Evolutionary conservation across 2,888 invertebrate genomes (phyloP), one percentile per base, ranked within the genome.

Genomic region (Notodonta dromedarius): DNA sequence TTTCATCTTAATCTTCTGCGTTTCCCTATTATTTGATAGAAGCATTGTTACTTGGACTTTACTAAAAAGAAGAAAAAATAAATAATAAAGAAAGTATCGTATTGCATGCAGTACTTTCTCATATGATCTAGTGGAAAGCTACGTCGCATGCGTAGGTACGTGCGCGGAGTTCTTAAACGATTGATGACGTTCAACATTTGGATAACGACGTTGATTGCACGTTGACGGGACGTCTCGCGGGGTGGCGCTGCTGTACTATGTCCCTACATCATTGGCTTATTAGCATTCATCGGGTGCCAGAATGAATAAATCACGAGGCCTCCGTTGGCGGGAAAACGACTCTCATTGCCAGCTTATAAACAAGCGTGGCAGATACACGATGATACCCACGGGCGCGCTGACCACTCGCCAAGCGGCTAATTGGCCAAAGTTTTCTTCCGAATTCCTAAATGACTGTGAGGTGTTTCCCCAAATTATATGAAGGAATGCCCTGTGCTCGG

Each of bases 311-410:
- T 88, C 82, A 88, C 73, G 67, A 65, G 73, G 80, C 82, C 84
- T 84, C 82, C 74, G 76, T 76, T 84, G 87, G 83, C 85, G 76
- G 79, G 79, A 78, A 83, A 80, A 82, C 79, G 74, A 73, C 71
- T 76, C 74, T 77, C 71, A 74, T 72, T 84, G 84, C 85, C 86
- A 84, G 83, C 78, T 79, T 84, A 84, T 85, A 86, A 88, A 85
- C 84, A 79, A 84, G 74, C 78, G 80, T 77, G 70, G 71, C 82
- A 74, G 79, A 78, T 80, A 76, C 73, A 74, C 77, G 76, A 73
- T 78, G 81, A 82, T 82, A 76, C 67, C 77, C 75, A 77, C 74
- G 66, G 67, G 64, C 58, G 68, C 59, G 66, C 77, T 77, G 82
- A 83, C 77, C 69, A 78, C 71, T 78, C 76, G 79, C 82, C 78